phyloP scores from a whole-genome alignment of 2,797 vertebrate genomes.

The Fistularia commersonii region DNA sequence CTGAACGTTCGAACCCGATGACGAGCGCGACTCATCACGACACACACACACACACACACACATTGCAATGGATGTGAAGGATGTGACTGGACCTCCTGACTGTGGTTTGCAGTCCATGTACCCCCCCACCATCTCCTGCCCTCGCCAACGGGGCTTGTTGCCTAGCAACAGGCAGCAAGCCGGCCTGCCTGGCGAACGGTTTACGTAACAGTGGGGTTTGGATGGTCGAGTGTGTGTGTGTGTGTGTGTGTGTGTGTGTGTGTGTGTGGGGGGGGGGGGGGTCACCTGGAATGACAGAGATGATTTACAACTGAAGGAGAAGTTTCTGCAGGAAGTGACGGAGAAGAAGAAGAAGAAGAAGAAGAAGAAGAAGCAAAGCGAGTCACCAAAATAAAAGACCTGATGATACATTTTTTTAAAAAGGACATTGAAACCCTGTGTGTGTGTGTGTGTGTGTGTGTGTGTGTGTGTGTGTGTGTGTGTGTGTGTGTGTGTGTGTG shows the following conservation, averaged over 20 bases:
- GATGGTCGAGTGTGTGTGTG: slow-evolving; percentile 65
- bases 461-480: not conserved
- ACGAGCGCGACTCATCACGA: no score
- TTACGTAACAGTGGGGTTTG: slow-evolving; percentile 59
- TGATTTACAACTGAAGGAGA: no score
- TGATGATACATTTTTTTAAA: no score
- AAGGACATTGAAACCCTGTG: no score
- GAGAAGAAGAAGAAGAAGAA: slow-evolving; percentile 1
- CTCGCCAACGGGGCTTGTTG: slow-evolving; percentile 62
- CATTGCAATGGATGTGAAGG: no score
- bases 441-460: no score
- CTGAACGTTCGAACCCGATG: no score
- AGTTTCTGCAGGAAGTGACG: not conserved
- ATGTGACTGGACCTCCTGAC: no score
- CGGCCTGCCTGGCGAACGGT: slow-evolving; percentile 34
- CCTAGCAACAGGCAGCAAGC: slow-evolving; percentile 66
- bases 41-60: no score
- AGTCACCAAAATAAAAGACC: no score
- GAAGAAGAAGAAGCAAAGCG: no score
- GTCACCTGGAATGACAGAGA: not conserved
- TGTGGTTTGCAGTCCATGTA: slow-evolving; percentile 34
- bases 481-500: not conserved
- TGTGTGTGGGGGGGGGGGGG: slow-evolving; percentile 27
- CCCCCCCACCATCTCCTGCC: slow-evolving; percentile 42
- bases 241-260: no score